Percentiles rank a stretch among this genome's conserved stretches.
Evolutionary conservation across 2,113 vertebrate genomes (phyloP).

Genomic region (Cairina moschata): DNA sequence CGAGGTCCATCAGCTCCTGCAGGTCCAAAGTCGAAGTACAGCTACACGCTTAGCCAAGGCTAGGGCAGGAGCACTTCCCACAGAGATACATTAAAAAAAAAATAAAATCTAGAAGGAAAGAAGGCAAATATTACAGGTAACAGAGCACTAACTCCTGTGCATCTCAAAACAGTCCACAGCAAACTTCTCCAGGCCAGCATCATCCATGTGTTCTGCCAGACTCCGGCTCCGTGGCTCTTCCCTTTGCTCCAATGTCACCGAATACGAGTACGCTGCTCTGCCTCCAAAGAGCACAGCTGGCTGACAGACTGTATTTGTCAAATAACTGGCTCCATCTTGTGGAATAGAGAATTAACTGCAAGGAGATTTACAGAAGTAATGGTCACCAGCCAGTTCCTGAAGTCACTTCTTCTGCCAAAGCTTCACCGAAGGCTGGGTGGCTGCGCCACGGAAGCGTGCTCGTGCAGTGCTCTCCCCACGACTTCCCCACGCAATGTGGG

Average conservation of each 20-base stretch:
- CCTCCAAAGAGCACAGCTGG: neutral
- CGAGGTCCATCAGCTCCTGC: neutral
- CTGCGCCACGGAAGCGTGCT: neutral
- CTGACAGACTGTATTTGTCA: neutral
- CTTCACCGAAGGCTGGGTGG: neutral
- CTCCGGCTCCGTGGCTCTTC: neutral
- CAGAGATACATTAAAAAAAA: neutral
- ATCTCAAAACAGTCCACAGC: neutral
- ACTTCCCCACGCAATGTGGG: neutral
- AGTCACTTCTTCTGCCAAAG: neutral
- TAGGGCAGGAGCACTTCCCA: neutral
- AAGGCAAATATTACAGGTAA: neutral
- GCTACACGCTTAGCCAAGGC: neutral
- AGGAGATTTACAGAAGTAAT: neutral
- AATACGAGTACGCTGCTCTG: neutral
- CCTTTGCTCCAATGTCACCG: neutral
- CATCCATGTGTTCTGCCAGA: neutral
- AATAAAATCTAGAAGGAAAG: neutral
- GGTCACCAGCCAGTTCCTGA: neutral
- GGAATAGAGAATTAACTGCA: slow-evolving; percentile 35
- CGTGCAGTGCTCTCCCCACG: neutral
- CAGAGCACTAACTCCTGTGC: neutral
- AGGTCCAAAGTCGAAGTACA: neutral
- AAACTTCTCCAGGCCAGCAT: neutral
- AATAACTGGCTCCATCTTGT: slow-evolving; percentile 61